Evolutionary conservation across 1,140 invertebrate species (phyloP), one percentile per base, ranked within the genome.

Genomic region (Aphaenogaster rudis): DNA sequence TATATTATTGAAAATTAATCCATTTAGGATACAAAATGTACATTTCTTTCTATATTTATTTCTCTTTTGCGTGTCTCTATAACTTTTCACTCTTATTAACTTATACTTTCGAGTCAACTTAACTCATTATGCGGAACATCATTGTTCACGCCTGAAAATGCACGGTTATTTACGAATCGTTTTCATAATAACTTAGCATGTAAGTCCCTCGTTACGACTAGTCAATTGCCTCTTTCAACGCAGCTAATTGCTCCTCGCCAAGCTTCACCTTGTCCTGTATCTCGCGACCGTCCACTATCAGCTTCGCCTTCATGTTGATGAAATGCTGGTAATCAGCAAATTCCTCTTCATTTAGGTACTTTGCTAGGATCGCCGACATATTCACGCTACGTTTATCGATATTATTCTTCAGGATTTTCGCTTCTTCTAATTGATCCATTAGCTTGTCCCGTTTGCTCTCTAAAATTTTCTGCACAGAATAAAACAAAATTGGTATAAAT

Each of bases 221-320:
- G 92, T 95, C 95, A 88, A 97, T 96, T 90, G 97, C 97, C 94
- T 98, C 97, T 95, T 96, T 97, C 57, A 98, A 96, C 76, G 97
- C 97, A 86, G 96, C 94, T 88, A 98, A 95, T 95, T 99, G 98
- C 95, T 98, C 98, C 94, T 98, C 97, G 50, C 98, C 98, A 66
- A 98, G 96, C 93, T 98, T 97, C 86, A 99, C 98, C 95, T 98
- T 98, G 93, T 99, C 98, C 88, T 98, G 97, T 86, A 98, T 97
- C 93, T 98, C 98, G 89, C 98, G 96, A 78, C 97, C 96, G 93
- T 98, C 98, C 93, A 98, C 97, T 89, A 98, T 97, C 66, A 99
- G 95, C 95, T 98, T 98, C n/a, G 98, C 97, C 96, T 98, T 99
- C 97, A 98, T 98, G 92, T 98, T 98, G 90, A 98, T 97, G 94